Evolutionary conservation across 2,113 vertebrate genomes (phyloP).

Genomic region (Barbus barbus): DNA sequence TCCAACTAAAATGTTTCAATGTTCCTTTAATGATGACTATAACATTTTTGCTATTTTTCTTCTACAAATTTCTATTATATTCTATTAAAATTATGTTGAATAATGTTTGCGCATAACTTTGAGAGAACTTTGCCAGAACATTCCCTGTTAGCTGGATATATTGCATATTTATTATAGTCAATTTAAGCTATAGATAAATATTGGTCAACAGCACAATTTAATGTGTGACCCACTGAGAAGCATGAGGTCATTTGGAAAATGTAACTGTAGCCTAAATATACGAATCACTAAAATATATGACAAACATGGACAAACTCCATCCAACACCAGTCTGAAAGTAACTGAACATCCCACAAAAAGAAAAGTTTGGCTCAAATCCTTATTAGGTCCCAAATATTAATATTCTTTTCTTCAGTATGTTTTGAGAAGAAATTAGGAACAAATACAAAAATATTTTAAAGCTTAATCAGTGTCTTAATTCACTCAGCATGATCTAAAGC

Average conservation of each 20-base stretch:
- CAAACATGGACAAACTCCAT: not conserved
- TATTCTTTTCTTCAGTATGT: not conserved
- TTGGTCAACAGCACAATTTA: not conserved
- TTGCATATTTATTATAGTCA: not conserved
- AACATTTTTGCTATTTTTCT: no score
- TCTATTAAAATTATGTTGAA: no score
- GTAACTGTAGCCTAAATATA: no score
- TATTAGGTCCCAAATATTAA: not conserved
- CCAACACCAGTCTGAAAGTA: not conserved
- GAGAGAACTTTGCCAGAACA: no score
- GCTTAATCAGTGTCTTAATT: not conserved
- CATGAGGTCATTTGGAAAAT: not conserved
- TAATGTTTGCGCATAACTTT: no score
- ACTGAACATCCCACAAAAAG: not conserved
- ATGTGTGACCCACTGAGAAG: not conserved
- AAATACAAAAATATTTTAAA: not conserved
- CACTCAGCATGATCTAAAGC: not conserved
- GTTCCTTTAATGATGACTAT: no score
- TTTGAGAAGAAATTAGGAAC: not conserved
- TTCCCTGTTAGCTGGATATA: not conserved
- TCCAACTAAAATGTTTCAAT: no score
- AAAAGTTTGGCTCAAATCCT: not conserved
- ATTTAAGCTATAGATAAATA: not conserved
- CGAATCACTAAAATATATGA: not conserved
- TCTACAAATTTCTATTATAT: no score